Evolutionary conservation across 2,888 invertebrate species (phyloP).

Genomic region (Melinaea menophilus): DNA sequence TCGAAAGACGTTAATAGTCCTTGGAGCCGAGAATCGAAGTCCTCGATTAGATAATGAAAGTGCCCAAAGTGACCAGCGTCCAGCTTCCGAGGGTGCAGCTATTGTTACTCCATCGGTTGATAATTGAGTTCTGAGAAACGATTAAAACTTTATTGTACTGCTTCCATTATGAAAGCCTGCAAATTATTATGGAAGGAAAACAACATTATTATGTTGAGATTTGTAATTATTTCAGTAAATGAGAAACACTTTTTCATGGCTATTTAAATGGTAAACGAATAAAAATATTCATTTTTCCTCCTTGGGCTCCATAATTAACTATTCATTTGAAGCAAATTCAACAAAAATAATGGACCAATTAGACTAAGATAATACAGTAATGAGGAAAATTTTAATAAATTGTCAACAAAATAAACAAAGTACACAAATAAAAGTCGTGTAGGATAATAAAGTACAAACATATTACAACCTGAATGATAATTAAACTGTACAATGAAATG

Average conservation of each 20-base stretch:
- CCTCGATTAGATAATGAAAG: constrained; percentile 75
- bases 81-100: constrained; percentile 79
- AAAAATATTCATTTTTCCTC: too few species aligned
- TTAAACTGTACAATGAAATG: constrained; percentile 46
- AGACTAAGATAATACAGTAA: too few species aligned
- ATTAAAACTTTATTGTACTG: background rate
- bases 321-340: too few species aligned
- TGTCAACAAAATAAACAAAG: too few species aligned
- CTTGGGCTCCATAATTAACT: too few species aligned
- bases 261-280: too few species aligned
- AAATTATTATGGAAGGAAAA: background rate
- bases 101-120: constrained; percentile 79
- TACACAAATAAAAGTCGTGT: background rate
- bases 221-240: too few species aligned
- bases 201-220: background rate
- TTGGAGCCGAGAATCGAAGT: constrained; percentile 76
- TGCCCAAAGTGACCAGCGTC: constrained; percentile 82
- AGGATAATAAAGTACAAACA: constrained; percentile 31
- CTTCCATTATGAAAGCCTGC: constrained; percentile 2
- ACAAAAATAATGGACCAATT: constrained; percentile 1
- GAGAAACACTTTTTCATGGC: too few species aligned
- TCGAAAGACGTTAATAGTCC: constrained; percentile 79
- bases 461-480: constrained; percentile 39
- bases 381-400: too few species aligned
- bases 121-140: constrained; percentile 66